These are phyloP conservation scores for Agonopterix heracliana DNA, from an alignment of 2,888 invertebrate genomes.

Conservation along the genomic window DNA sequence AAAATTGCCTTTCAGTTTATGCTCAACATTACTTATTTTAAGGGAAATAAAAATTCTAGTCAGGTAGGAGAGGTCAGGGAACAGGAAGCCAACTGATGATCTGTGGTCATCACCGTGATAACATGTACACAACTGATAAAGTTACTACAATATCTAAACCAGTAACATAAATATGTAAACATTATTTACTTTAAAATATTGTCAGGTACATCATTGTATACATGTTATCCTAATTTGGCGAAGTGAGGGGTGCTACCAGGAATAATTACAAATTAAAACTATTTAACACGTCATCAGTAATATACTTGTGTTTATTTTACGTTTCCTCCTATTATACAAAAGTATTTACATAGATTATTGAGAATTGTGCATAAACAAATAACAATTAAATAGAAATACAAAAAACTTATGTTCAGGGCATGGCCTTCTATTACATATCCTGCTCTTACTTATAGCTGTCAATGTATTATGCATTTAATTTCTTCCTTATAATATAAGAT, in stretches of 20 bases:
- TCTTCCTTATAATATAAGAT: conserved; percentile 71
- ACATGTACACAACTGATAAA: conserved; percentile 54
- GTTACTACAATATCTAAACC: conserved; percentile 6
- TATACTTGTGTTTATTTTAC: conserved; percentile 78
- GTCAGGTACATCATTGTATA: conserved; percentile 34
- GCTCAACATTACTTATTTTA: background rate
- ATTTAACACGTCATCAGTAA: conserved; percentile 74
- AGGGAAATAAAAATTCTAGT: conserved; percentile 1
- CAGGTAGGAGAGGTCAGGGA: conserved; percentile 38
- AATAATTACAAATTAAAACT: conserved; percentile 76
- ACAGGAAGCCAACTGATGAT: conserved; percentile 57
- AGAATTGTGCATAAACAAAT: conserved; percentile 78
- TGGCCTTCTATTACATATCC: conserved; percentile 68
- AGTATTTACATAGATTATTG: conserved; percentile 77
- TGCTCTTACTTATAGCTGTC: conserved; percentile 69
- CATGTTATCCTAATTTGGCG: conserved; percentile 75
- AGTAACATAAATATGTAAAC: conserved; percentile 9
- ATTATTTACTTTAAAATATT: conserved; percentile 12
- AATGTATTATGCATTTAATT: conserved; percentile 70
- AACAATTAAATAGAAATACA: conserved; percentile 77
- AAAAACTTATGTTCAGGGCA: conserved; percentile 68
- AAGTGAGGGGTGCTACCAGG: conserved; percentile 77
- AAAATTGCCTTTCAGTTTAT: too few species aligned
- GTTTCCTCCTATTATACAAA: conserved; percentile 76
- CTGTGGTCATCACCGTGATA: conserved; percentile 49